Base-by-base conservation (phyloP, 2,888 invertebrate genomes). In the Pseudococcus jackbeardsleyi region DNA sequence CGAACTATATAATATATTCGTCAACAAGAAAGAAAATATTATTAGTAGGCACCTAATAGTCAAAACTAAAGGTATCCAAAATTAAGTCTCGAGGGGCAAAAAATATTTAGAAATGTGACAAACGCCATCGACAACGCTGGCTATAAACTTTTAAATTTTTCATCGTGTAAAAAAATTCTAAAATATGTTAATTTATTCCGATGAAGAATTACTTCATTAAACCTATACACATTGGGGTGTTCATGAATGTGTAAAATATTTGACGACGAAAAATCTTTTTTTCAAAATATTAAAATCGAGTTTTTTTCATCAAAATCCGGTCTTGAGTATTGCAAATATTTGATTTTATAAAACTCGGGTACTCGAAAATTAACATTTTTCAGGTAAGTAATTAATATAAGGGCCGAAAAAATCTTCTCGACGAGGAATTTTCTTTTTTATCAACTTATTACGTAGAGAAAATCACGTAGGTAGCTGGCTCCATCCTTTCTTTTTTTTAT, bases 191-290 rank as follows among this genome's bases (percentile, higher is more conserved):
- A 79, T 79, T 79, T 79, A 42, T 79, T 79, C 79, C 42, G 79
- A 42, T 46, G n/a, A 79, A 79, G 42, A 79, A 42, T 79, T 79
- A 79, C 26, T n/a, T 79, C 79, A 79, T 79, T 79, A 79, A 42
- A 42, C 19, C 42, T 79, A 11, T 19, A 42, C 42, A 17, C 15
- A 50, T 19, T 8, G 79, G n/a, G 79, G 42, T 79, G 79, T 42
- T 79, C 79, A 79, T 42, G 42, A 79, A 79, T 42, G 79, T 79
- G 79, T 79, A 79, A 79, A 79, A 79, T 79, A 79, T 79, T 79
- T 79, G 79, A 79, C 79, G 39, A 79, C 42, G 42, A 79, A 42
- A 79, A 79, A 17, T 79, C 39, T n/a, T 39, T 72, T 39, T 33
- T 33, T 33, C 3, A 2, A 33, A 33, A 33, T 79, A 42, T 6